Conservation (phyloP, 2,888 invertebrate genomes). For the Nysson spinosus region DNA sequence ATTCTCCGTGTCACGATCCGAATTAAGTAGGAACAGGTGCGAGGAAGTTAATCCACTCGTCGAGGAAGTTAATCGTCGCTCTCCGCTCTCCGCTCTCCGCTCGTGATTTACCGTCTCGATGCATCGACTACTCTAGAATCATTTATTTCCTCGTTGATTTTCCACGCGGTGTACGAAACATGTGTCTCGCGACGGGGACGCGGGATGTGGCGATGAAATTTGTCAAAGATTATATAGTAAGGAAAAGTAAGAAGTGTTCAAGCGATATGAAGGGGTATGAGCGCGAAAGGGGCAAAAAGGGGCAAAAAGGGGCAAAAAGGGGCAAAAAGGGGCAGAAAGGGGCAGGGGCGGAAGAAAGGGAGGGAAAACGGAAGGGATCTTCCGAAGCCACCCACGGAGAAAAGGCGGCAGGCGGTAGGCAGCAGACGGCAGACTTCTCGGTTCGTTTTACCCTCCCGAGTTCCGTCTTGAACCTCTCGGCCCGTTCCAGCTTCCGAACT, state of each 20-base stretch:
- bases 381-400: conserved; percentile 55
- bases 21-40: background rate
- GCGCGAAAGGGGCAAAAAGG: too few species aligned
- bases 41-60: background rate
- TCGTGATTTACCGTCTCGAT: background rate
- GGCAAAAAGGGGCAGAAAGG: conserved; percentile 16
- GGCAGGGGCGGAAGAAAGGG: conserved; percentile 11
- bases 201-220: too few species aligned
- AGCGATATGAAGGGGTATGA: too few species aligned
- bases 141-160: background rate
- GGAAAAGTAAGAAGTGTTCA: too few species aligned
- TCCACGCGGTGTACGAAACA: background rate
- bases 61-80: too few species aligned
- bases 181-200: too few species aligned
- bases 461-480: conserved; percentile 2
- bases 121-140: background rate
- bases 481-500: conserved; percentile 5
- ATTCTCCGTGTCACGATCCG: too few species aligned
- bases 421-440: conserved; percentile 3
- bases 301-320: too few species aligned
- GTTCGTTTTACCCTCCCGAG: conserved; percentile 10
- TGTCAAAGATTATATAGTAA: too few species aligned
- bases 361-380: conserved; percentile 45
- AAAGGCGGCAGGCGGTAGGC: too few species aligned
- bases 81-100: background rate